phyloP scores from a whole-genome alignment of 2,797 vertebrate genomes.

The Geotrypetes seraphini region DNA sequence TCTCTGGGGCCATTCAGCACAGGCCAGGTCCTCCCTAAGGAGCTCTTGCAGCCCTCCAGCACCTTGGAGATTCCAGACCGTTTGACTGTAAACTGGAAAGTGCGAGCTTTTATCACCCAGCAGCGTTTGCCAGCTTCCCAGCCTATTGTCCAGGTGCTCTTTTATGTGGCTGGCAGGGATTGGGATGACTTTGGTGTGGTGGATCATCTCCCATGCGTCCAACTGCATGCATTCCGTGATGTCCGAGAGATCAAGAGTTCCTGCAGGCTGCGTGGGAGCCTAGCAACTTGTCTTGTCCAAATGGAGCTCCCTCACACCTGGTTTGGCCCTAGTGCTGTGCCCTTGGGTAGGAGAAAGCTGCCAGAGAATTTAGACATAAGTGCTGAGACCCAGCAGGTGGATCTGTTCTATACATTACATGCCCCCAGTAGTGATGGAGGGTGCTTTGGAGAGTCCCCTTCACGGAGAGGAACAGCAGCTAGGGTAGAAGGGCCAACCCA shows the following conservation, averaged over 20 bases:
- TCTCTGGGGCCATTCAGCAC: slow-evolving; percentile 82
- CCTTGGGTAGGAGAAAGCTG: slow-evolving; percentile 69
- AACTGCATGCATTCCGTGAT: slow-evolving; percentile 84
- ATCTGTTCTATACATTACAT: slow-evolving; percentile 90
- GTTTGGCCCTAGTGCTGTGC: slow-evolving; percentile 68
- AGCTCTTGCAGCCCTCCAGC: slow-evolving; percentile 84
- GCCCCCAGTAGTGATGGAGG: slow-evolving; percentile 63
- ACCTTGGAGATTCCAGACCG: slow-evolving; percentile 81
- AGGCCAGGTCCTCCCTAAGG: slow-evolving; percentile 80
- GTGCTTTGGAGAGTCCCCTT: slow-evolving; percentile 54
- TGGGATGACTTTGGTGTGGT: slow-evolving; percentile 88
- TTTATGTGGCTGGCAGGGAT: slow-evolving; percentile 89
- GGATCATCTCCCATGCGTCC: slow-evolving; percentile 82
- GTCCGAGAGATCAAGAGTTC: slow-evolving; percentile 82
- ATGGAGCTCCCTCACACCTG: slow-evolving; percentile 81
- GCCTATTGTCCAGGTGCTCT: slow-evolving; percentile 84
- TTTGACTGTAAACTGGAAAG: slow-evolving; percentile 95
- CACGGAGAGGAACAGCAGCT: slow-evolving; percentile 27
- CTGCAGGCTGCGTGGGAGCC: slow-evolving; percentile 75
- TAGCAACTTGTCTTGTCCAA: slow-evolving; percentile 87
- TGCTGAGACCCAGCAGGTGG: slow-evolving; percentile 73
- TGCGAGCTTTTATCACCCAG: slow-evolving; percentile 88
- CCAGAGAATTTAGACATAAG: slow-evolving; percentile 49
- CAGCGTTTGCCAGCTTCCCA: slow-evolving; percentile 75
- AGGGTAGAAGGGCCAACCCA: slow-evolving; percentile 75